Conservation (phyloP, 1,140 invertebrate genomes). For the Diplogasteroides magnus region DNA sequence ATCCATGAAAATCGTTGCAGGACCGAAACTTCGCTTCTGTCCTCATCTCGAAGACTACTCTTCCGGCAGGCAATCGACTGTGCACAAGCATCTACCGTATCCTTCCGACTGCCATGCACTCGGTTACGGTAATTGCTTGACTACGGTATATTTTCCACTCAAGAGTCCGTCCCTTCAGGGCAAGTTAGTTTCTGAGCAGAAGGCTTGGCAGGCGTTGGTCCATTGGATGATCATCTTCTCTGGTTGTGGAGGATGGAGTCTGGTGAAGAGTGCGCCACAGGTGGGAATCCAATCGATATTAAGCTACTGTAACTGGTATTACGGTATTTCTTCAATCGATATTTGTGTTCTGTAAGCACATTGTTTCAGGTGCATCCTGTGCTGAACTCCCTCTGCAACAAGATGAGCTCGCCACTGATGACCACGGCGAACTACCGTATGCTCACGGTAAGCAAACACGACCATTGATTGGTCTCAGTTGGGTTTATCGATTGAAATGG, state of each 20-base stretch:
- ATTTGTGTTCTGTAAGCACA: too few relatives aligned
- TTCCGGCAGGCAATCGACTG: conserved; percentile 15
- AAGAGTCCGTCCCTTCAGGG: conserved; percentile 17
- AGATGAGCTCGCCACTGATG: conserved; percentile 22
- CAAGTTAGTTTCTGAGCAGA: conserved; percentile 19
- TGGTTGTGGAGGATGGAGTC: conserved; percentile 23
- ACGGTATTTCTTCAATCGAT: too few relatives aligned
- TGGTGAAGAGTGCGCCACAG: conserved; percentile 17
- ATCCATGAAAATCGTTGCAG: conserved; percentile 7
- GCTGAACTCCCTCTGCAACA: conserved; percentile 28
- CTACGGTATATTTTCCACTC: neutral
- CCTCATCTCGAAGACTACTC: conserved; percentile 17
- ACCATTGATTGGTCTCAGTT: conserved; percentile 1
- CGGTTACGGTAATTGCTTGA: conserved; percentile 16
- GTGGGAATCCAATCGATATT: too few relatives aligned
- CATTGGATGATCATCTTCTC: conserved; percentile 29
- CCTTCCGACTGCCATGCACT: conserved; percentile 14
- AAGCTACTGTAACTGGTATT: too few relatives aligned
- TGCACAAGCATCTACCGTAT: conserved; percentile 16
- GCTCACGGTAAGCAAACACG: neutral
- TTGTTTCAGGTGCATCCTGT: conserved; percentile 22
- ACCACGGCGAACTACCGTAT: conserved; percentile 5
- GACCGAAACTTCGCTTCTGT: conserved; percentile 26
- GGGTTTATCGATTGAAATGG: neutral
- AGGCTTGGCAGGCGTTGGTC: conserved; percentile 23